A percentile compares a stretch with the other conserved stretches of the same genome.
Conservation (phyloP, 2,888 invertebrate genomes). For the Sinodicranocentrus sp. region DNA sequence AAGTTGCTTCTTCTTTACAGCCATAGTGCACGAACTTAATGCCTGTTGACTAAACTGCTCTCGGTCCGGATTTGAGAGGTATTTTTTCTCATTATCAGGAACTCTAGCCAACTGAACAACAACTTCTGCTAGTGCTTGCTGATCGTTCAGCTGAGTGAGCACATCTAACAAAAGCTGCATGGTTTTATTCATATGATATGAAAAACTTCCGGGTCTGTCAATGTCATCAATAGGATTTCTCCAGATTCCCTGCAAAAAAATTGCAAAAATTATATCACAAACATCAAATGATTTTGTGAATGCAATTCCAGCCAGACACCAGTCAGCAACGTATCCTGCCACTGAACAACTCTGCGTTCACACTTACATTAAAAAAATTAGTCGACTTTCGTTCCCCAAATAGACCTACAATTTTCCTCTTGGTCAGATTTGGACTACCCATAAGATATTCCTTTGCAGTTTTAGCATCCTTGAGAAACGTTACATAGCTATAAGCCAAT, state of each 20-base stretch:
- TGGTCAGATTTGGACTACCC: conserved; percentile 71
- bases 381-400: conserved; percentile 90
- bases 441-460: conserved; percentile 80
- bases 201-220: conserved; percentile 94
- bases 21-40: conserved; percentile 85
- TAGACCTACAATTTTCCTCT: conserved; percentile 86
- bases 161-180: conserved; percentile 90
- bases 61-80: conserved; percentile 91
- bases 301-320: too few relatives aligned
- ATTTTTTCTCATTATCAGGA: conserved; percentile 93
- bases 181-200: conserved; percentile 93
- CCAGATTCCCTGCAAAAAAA: conserved; percentile 87
- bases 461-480: conserved; percentile 83
- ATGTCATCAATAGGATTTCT: conserved; percentile 93
- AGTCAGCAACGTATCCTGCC: too few relatives aligned
- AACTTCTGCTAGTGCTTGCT: conserved; percentile 88
- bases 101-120: conserved; percentile 87
- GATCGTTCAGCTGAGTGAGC: conserved; percentile 88
- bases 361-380: conserved; percentile 92
- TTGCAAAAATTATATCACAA: too few relatives aligned
- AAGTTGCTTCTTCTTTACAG: conserved; percentile 77
- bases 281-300: too few relatives aligned
- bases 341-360: too few relatives aligned
- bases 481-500: conserved; percentile 89
- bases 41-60: conserved; percentile 90